Evolutionary conservation across 2,888 invertebrate species (phyloP), one percentile per base, ranked within the genome.

Genomic region (Nemoura dubitans): DNA sequence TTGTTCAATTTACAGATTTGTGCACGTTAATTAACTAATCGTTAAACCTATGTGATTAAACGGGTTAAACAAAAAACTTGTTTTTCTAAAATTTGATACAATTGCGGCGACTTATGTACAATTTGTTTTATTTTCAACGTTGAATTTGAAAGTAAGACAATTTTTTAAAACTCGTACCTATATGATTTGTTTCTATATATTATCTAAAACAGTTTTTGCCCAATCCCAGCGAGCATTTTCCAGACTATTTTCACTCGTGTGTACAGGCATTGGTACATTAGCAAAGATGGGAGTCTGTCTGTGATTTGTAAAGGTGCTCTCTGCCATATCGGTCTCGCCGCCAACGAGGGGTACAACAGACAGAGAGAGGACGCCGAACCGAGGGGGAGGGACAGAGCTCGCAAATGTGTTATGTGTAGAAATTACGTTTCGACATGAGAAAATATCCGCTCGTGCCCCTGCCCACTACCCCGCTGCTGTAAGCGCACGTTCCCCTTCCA

Each of bases 391-490:
- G 25, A 78, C 7, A 14, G 26, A 28, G 78, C 28, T 10, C 2
- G 28, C 26, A 5, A 26, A 26, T 25, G 43, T 83, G 83, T 83
- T 28, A 42, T 83, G 84, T 76, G 28, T 59, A 84, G 84, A 84
- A 43, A 84, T 84, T 76, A 84, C 84, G 81, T 29, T 81, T n/a
- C 21, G 81, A 28, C 81, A 81, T 28, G 83, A 59, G 83, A 83
- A 83, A 42, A 84, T 84, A 42, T 26, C 43, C n/a, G 30, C 82
- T 6, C 7, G 3, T 29, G 27, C 30, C 82, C 29, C 29, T 36
- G 28, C 21, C 30, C 43, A 1, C 83, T 21, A 0, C 43, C 43
- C 84, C 21, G 6, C 21, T 59, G 21, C n/a, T 59, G 59, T 14
- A 59, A 59, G 2, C 59, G 59, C 14, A 59, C 59, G 59, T 10